phyloP scores from a whole-genome alignment of 2,888 invertebrate species.

The Campoplex nolae region DNA sequence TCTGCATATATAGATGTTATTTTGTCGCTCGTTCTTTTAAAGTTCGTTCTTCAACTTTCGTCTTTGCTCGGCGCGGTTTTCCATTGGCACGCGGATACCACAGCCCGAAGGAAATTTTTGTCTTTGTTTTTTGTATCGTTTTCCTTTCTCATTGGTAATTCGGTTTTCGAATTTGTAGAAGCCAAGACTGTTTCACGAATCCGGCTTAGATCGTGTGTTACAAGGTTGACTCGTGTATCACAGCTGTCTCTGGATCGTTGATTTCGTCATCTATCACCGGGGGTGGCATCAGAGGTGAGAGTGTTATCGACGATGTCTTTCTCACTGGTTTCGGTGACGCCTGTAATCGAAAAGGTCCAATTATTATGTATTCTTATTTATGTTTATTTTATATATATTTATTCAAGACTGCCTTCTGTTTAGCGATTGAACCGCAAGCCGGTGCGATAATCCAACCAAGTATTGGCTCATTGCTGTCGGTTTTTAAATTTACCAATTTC shows the following conservation, averaged over 20 bases:
- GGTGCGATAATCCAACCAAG: no score
- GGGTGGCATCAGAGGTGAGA: constrained; percentile 78
- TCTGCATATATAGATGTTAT: constrained; percentile 57
- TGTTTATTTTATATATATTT: background rate
- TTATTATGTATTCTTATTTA: background rate
- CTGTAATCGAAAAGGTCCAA: constrained; percentile 71
- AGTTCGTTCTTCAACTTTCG: background rate
- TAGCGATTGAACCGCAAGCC: no score
- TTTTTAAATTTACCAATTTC: background rate
- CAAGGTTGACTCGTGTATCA: constrained; percentile 83
- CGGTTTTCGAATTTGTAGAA: background rate
- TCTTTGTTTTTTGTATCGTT: background rate
- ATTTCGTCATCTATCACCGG: constrained; percentile 77
- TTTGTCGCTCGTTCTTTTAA: constrained; percentile 33
- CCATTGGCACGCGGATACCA: constrained; percentile 50
- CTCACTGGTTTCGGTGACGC: constrained; percentile 81
- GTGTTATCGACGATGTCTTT: constrained; percentile 81
- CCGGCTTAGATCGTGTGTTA: constrained; percentile 82
- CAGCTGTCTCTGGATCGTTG: constrained; percentile 78
- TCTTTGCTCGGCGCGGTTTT: constrained; percentile 67
- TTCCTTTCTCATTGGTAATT: constrained; percentile 5
- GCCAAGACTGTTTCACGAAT: constrained; percentile 54
- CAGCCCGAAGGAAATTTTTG: constrained; percentile 29
- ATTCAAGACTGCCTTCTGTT: no score
- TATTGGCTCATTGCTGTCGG: no score